Percentiles rank a stretch among this genome's conserved stretches.
These are phyloP conservation scores for Panthera uncia DNA, from an alignment of 2,113 vertebrate species.

Conservation along the genomic window DNA sequence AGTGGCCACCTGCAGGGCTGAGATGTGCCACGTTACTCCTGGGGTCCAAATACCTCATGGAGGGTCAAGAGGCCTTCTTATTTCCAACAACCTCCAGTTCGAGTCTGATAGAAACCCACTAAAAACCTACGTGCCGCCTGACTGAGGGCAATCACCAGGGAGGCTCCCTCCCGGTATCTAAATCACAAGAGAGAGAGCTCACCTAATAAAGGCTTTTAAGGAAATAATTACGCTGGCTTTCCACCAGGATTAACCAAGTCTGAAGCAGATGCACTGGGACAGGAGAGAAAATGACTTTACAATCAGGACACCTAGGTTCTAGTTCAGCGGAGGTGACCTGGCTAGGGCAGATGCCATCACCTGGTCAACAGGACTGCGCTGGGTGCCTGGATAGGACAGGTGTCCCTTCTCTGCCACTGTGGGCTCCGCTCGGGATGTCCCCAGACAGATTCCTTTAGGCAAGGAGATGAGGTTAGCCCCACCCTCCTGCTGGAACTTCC, in stretches of 20 bases:
- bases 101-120: not conserved
- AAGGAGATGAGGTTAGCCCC: not conserved
- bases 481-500: not conserved
- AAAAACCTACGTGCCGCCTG: fast-evolving
- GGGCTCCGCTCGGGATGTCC: fast-evolving
- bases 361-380: fast-evolving
- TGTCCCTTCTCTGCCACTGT: not conserved
- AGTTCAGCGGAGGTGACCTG: not conserved
- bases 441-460: not conserved
- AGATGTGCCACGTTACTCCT: not conserved
- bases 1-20: not conserved
- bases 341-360: not conserved
- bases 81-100: not conserved
- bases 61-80: not conserved
- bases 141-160: fast-evolving
- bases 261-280: not conserved
- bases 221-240: not conserved
- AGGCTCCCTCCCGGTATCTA: not conserved
- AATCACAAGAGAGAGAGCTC: too few relatives aligned
- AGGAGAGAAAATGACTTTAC: not conserved
- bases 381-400: not conserved
- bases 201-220: not conserved
- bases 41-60: not conserved
- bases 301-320: not conserved
- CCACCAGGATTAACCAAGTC: not conserved